Base-by-base conservation (phyloP, 1,140 invertebrate genomes). In the Dendrolimus kikuchii region DNA sequence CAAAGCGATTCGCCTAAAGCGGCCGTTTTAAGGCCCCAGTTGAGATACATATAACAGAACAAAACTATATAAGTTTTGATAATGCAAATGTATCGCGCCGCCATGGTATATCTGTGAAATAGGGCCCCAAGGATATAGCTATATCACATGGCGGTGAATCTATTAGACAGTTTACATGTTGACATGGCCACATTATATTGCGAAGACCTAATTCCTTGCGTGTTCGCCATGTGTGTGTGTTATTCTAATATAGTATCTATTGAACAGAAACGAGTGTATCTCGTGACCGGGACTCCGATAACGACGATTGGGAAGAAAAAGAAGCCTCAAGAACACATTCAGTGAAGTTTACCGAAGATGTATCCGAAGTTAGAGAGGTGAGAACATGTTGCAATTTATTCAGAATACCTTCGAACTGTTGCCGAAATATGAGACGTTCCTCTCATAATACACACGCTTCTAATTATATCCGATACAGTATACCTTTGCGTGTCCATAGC, bases 271-370 rank as follows among this genome's bases (percentile, higher is more conserved):
- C 79, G 40, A 81, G 67, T 38, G 59, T 72, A 57, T 73, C 77
- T 36, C 74, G 79, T 38, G 84, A 87, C 56, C 64, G 77, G 38
- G 90, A 90, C 55, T 90, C 90, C 43, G 89, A 91, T 46, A 92
- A 92, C 66, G 93, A 93, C 48, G 90, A 90, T 53, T 95, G 93
- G 91, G 92, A 94, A 81, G 93, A 94, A 64, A 90, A 91, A 57
- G 94, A 96, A 72, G 92, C 92, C 2, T 94, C 94, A 2, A 88
- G 95, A 52, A 95, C 93, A 5, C 93, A 95, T 73, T 94, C 93
- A 5, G 95, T 98, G 61, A 97, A 96, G 82, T 97, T 98, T 82
- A 94, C 92, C 39, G 95, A 96, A 77, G 92, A 94, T 52, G 89
- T 91, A 38, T 91, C 91, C 37, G 92, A 93, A 77, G 90, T 91